Conservation (phyloP, 2,797 vertebrate species). For the Gymnoscopelus braueri region DNA sequence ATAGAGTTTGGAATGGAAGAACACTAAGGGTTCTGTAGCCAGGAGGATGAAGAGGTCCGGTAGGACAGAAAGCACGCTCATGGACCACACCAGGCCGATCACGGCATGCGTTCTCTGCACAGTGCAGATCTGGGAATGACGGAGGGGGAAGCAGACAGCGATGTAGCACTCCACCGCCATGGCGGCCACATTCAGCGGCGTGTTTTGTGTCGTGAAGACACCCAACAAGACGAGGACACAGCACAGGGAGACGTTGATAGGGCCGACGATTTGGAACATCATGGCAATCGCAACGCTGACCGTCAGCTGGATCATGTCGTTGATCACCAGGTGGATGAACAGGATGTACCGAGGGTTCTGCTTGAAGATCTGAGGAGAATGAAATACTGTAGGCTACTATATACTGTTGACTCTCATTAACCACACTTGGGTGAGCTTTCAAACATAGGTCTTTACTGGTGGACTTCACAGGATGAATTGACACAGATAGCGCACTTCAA, state of each 20-base stretch:
- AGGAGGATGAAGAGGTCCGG: constrained; percentile 52
- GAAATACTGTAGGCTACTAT: not conserved
- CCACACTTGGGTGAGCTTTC: too few relatives aligned
- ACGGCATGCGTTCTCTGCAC: constrained; percentile 52
- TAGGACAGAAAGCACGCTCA: constrained; percentile 45
- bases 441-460: too few relatives aligned
- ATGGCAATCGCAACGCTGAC: constrained; percentile 53
- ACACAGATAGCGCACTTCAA: too few relatives aligned
- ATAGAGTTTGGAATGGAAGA: constrained; percentile 53
- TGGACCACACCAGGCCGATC: constrained; percentile 61
- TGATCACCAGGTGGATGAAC: constrained; percentile 73
- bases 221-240: constrained; percentile 42
- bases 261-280: constrained; percentile 32
- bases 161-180: constrained; percentile 75
- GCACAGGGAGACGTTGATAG: constrained; percentile 55
- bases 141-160: constrained; percentile 73
- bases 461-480: too few relatives aligned
- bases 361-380: constrained; percentile 34
- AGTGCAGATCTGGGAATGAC: constrained; percentile 67
- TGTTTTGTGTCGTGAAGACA: constrained; percentile 58
- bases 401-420: too few relatives aligned
- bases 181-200: constrained; percentile 65
- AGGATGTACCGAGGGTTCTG: constrained; percentile 72
- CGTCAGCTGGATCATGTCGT: constrained; percentile 72
- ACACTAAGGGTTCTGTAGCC: constrained; percentile 41